Percentiles rank a stretch among this genome's conserved stretches.
phyloP scores from a whole-genome alignment of 1,140 invertebrate species.

The Calliopsis andreniformis region DNA sequence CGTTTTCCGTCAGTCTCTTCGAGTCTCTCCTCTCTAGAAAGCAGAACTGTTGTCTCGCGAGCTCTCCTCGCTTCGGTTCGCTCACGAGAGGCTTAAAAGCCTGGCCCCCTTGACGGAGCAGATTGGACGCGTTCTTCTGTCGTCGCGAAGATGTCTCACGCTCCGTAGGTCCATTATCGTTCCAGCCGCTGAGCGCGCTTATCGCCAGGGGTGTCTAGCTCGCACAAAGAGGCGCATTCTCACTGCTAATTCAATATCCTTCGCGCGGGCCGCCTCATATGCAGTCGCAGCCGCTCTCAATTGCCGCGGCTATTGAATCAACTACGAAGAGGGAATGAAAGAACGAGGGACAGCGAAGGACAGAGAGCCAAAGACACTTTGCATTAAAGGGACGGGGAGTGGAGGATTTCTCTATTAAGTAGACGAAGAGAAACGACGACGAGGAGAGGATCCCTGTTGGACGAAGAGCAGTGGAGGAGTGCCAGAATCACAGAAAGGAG shows the following conservation, averaged over 20 bases:
- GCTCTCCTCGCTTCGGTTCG: no score
- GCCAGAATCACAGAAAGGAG: no score
- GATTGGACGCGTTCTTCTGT: constrained; percentile 21
- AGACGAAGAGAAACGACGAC: no score
- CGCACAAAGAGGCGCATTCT: constrained; percentile 20
- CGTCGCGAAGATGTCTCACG: not conserved
- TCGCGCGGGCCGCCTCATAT: not conserved
- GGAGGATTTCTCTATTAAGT: no score
- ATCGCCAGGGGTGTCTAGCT: not conserved
- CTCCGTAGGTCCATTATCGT: constrained; percentile 8
- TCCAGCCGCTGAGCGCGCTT: not conserved
- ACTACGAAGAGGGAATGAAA: not conserved
- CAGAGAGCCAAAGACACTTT: not conserved
- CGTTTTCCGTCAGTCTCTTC: no score
- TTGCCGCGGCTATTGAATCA: constrained; percentile 20
- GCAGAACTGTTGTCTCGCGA: no score
- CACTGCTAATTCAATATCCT: constrained; percentile 35
- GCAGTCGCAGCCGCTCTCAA: constrained; percentile 11
- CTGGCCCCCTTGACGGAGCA: not conserved
- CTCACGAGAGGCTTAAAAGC: not conserved
- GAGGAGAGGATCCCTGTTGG: no score
- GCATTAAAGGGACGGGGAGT: no score
- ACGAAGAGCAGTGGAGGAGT: no score
- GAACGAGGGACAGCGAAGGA: not conserved
- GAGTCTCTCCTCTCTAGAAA: no score